These are phyloP conservation scores for Siphlonurus alternatus DNA, from an alignment of 2,888 invertebrate species.

Conservation along the genomic window DNA sequence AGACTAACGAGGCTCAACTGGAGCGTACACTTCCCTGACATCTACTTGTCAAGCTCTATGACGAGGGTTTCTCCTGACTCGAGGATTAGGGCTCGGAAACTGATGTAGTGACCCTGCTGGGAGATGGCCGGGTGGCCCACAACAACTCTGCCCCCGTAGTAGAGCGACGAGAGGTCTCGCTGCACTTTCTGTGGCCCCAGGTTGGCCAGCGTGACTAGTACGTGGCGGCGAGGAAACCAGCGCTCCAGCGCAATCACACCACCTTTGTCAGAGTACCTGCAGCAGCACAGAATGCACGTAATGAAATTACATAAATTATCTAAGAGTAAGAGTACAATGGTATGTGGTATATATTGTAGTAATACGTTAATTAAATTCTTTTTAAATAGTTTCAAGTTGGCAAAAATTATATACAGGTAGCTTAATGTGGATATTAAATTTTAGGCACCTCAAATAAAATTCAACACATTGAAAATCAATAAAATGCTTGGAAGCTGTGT, in stretches of 20 bases:
- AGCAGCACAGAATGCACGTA: slow-evolving; percentile 7
- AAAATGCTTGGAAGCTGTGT: no score
- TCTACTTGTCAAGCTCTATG: slow-evolving; percentile 40
- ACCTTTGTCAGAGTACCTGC: slow-evolving; percentile 9
- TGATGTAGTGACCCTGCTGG: slow-evolving; percentile 27
- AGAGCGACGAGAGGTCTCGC: slow-evolving; percentile 55
- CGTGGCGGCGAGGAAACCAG: slow-evolving; percentile 60
- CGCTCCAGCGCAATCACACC: slow-evolving; percentile 49
- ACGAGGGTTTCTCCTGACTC: slow-evolving; percentile 44
- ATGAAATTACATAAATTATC: background rate
- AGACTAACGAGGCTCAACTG: no score
- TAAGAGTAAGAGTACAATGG: no score
- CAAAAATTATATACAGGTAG: no score
- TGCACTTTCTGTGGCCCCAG: slow-evolving; percentile 40
- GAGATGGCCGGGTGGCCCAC: slow-evolving; percentile 28
- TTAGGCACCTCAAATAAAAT: no score
- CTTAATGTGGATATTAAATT: no score
- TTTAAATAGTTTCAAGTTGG: no score
- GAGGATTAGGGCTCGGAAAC: slow-evolving; percentile 34
- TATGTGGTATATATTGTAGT: no score
- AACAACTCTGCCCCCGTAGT: slow-evolving; percentile 51
- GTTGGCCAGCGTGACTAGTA: slow-evolving; percentile 60
- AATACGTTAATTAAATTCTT: no score
- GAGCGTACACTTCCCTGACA: no score
- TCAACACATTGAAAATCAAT: no score